Conservation (phyloP, 2,888 invertebrate genomes). For the Prosopocoilus inquinatus region DNA sequence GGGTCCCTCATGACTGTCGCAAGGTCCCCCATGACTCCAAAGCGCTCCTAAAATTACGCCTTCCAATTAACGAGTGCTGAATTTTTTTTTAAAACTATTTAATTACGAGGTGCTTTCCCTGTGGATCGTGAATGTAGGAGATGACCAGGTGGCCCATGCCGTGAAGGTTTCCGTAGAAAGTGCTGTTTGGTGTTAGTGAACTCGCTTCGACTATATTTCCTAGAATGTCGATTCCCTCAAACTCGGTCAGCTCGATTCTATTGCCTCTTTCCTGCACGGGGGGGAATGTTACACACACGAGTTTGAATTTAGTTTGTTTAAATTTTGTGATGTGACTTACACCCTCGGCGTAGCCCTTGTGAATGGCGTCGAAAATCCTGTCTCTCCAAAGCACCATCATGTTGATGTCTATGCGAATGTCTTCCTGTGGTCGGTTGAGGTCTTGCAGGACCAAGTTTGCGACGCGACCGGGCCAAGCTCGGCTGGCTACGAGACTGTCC, state of each 20-base stretch:
- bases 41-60: constrained; percentile 62
- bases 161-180: constrained; percentile 76
- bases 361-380: constrained; percentile 69
- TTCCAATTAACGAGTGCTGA: neutral
- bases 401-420: constrained; percentile 63
- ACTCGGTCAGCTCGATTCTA: constrained; percentile 59
- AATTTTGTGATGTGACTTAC: constrained; percentile 38
- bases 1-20: constrained; percentile 87
- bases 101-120: constrained; percentile 67
- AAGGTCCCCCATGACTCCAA: constrained; percentile 80
- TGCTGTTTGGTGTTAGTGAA: constrained; percentile 65
- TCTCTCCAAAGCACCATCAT: constrained; percentile 75
- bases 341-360: constrained; percentile 59
- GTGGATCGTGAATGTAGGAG: constrained; percentile 77
- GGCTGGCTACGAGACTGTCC: constrained; percentile 72
- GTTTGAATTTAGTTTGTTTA: neutral
- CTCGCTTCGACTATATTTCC: constrained; percentile 79
- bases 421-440: constrained; percentile 66
- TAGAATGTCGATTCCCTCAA: constrained; percentile 71
- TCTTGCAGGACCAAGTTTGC: constrained; percentile 57
- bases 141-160: constrained; percentile 80
- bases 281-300: neutral
- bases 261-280: constrained; percentile 48
- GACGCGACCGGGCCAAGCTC: constrained; percentile 73
- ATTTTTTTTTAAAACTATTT: neutral